Evolutionary conservation across 1,140 invertebrate species (phyloP), one percentile per base, ranked within the genome.

Genomic region (Cherax destructor): DNA sequence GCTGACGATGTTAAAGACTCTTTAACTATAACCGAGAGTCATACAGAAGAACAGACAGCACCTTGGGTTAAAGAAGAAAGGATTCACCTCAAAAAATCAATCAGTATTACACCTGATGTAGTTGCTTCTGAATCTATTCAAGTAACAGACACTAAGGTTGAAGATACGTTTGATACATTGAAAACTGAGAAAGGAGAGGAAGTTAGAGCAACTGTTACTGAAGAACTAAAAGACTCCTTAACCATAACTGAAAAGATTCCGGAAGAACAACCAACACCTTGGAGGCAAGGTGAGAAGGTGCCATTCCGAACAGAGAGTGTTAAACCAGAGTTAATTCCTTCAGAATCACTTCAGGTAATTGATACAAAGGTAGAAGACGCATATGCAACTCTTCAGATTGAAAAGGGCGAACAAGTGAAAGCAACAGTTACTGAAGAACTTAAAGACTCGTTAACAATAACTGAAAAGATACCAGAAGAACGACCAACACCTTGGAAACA

Each of bases 1-100:
- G 50, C 61, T 56, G 87, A 89, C 7, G 87, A 89, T 59, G 65
- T 89, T 21, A 89, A 86, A 74, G 83, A 89, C 49, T 92, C 86
- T 4, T 50, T 92, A 16, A 87, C 92, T 21, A 78, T 92, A 13
- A 92, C 85, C 16, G 92, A 92, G 91, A 91, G 79, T 47, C 52
- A 76, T 7, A 13, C 84, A 41, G 88, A 91, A 69, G 89, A 91
- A 41, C 83, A 91, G 59, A 52, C 89, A 80, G 49, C 69, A 52
- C 83, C 83, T 16, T 90, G 72, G 65, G 56, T 61, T n/a, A 76
- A 69, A 69, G 89, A 76, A 59, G 89, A 91, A 80, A 91, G 86
- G 61, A 69, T 91, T 83, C 89, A 83, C 41, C 30, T 91, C 7
- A 85, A 85, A n/a, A 83, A 83, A 61, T 24, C 18, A 80, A 30